Evolutionary conservation across 1,140 invertebrate genomes (phyloP), one percentile per base, ranked within the genome.

Genomic region (Papilio xuthus): DNA sequence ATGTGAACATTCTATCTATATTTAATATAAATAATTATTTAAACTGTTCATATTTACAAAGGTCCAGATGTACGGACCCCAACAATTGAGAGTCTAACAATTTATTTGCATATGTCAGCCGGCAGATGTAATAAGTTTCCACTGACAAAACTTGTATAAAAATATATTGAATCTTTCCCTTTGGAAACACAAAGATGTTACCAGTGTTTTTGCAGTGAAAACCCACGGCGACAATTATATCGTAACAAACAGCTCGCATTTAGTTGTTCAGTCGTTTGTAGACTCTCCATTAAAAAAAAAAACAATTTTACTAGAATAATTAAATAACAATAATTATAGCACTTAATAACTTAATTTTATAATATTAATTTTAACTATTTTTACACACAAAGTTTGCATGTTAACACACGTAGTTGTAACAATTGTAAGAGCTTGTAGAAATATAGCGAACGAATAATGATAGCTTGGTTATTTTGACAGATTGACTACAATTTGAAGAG

Each of bases 261-360:
- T 23, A 23, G 7, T 56, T 56, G n/a, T 56, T 23, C 20, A 56
- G 20, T 56, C 8, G 20, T 60, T 23, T 10, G 20, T 60, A 13
- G 1, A 15, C 13, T 32, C 15, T 23, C 18, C 60, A 8, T 4
- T 67, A 18, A 13, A 7, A 67, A 67, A 67, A 67, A 26, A 67
- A 67, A 67, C 32, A 28, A 26, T 28, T 67, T 67, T 28, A 67
- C 60, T 67, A 67, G 12, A 67, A 18, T 28, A 67, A 67, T 67
- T 67, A 67, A 67, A 67, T 67, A 67, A 67, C 60, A 67, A 67
- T 67, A 4, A 15, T 67, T 28, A 67, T 26, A 60, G 56, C 56
- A 67, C 60, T 67, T 67, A 15, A 67, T 32, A 26, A 60, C 56
- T 60, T 60, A 67, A 67, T 2, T 67, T 60, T 28, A 28, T 67